These are phyloP conservation scores for Oryctolagus cuniculus DNA, from an alignment of 2,113 vertebrate genomes.

Conservation along the genomic window DNA sequence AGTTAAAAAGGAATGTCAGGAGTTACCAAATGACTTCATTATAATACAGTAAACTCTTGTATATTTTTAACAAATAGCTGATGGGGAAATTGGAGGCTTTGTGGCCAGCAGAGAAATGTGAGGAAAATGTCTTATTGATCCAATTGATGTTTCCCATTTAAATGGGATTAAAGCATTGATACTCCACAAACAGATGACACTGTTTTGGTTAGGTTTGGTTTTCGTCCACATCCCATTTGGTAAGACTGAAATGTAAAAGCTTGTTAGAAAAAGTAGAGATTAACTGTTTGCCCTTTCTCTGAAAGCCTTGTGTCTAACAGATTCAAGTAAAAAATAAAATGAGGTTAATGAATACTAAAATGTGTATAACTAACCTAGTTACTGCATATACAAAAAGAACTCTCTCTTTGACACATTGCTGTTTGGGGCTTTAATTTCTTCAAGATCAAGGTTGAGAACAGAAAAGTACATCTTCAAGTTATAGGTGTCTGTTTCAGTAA, in stretches of 20 bases:
- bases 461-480: constrained; percentile 51
- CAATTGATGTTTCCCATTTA: constrained; percentile 70
- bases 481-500: constrained; percentile 22
- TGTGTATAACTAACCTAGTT: constrained; percentile 17
- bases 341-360: constrained; percentile 64
- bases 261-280: constrained; percentile 37
- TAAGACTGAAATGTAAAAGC: constrained; percentile 67
- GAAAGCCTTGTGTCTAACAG: not conserved
- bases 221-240: constrained; percentile 47
- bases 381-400: not conserved
- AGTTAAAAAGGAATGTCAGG: not conserved
- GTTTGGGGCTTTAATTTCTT: constrained; percentile 78
- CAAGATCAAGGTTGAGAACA: constrained; percentile 44
- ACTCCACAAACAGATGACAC: constrained; percentile 69
- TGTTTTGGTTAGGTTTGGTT: not conserved
- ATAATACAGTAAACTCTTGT: constrained; percentile 38
- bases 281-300: constrained; percentile 63
- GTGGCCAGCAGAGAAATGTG: constrained; percentile 77
- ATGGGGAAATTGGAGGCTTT: constrained; percentile 71
- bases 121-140: constrained; percentile 87
- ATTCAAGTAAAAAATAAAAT: constrained; percentile 49
- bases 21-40: constrained; percentile 34
- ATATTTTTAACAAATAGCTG: constrained; percentile 82
- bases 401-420: not conserved
- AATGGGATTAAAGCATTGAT: constrained; percentile 74